Percentiles rank a stretch among this genome's conserved stretches.
Conservation (phyloP, 2,888 invertebrate genomes). For the Ceratothoa steindachneri region DNA sequence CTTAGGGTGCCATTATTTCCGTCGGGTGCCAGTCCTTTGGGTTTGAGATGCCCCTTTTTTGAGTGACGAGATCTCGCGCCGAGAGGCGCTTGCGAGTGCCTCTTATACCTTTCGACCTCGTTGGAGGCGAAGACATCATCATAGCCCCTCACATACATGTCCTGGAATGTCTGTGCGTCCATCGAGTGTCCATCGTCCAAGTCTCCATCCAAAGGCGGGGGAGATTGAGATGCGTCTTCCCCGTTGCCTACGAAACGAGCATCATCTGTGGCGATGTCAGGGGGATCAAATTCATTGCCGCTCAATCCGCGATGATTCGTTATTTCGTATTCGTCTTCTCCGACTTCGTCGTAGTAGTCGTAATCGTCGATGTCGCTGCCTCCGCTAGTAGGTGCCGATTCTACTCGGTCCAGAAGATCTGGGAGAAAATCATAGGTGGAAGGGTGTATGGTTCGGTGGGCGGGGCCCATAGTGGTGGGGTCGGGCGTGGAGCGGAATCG, state of each 20-base stretch:
- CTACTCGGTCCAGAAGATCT: not conserved
- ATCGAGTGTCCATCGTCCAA: not conserved
- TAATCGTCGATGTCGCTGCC: not conserved
- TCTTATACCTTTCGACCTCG: not conserved
- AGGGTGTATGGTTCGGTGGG: not conserved
- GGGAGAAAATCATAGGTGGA: not conserved
- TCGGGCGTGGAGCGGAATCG: not conserved
- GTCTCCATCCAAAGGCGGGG: no score
- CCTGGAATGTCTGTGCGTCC: not conserved
- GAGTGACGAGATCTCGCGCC: not conserved
- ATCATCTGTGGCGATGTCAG: not conserved
- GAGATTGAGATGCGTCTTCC: not conserved
- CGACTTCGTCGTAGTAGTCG: slow-evolving; percentile 1
- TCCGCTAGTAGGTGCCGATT: not conserved
- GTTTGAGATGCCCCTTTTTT: not conserved
- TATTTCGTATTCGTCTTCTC: not conserved
- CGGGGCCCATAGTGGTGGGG: not conserved
- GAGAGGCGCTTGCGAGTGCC: not conserved
- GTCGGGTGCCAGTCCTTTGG: not conserved
- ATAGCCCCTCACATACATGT: not conserved
- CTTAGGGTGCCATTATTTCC: not conserved
- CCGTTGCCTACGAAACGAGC: not conserved
- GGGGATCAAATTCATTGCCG: not conserved
- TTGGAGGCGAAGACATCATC: not conserved
- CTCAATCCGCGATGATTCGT: not conserved